Percentiles rank a stretch among this genome's conserved stretches.
Evolutionary conservation across 2,888 invertebrate species (phyloP).

Genomic region (Spilarctia lutea): DNA sequence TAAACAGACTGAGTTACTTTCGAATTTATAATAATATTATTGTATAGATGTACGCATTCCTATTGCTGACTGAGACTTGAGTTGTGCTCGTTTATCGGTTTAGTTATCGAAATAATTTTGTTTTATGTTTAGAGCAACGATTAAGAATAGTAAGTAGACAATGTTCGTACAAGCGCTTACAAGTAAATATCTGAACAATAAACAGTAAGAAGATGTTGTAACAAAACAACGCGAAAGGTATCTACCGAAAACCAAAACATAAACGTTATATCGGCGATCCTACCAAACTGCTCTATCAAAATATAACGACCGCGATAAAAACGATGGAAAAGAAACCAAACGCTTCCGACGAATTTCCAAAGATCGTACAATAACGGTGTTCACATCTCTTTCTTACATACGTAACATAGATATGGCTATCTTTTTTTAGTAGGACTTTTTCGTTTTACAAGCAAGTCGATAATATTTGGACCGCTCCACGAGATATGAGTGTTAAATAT

Average conservation of each 20-base stretch:
- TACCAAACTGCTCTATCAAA: constrained; percentile 84
- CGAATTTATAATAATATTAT: no score
- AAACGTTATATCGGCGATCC: constrained; percentile 84
- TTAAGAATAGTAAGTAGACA: constrained; percentile 33
- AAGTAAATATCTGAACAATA: constrained; percentile 51
- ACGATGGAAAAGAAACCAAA: constrained; percentile 85
- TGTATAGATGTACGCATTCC: neutral
- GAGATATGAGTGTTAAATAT: constrained; percentile 84
- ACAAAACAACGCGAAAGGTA: constrained; percentile 63
- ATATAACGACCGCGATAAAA: constrained; percentile 86
- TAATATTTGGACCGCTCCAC: constrained; percentile 81
- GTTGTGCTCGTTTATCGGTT: neutral
- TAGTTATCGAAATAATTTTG: neutral
- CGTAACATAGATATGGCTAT: constrained; percentile 63
- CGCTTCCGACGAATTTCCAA: constrained; percentile 82
- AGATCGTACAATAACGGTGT: constrained; percentile 79
- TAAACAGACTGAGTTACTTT: no score
- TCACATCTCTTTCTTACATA: constrained; percentile 70
- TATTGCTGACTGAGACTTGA: neutral
- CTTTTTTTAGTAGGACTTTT: constrained; percentile 75
- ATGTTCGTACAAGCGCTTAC: constrained; percentile 2
- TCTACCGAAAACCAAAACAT: constrained; percentile 80
- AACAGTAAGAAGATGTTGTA: constrained; percentile 57
- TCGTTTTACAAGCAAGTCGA: constrained; percentile 82
- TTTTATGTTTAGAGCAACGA: neutral